A percentile compares a stretch with the other conserved stretches of the same genome.
phyloP scores from a whole-genome alignment of 2,113 vertebrate genomes.

The Erpornis zantholeuca region DNA sequence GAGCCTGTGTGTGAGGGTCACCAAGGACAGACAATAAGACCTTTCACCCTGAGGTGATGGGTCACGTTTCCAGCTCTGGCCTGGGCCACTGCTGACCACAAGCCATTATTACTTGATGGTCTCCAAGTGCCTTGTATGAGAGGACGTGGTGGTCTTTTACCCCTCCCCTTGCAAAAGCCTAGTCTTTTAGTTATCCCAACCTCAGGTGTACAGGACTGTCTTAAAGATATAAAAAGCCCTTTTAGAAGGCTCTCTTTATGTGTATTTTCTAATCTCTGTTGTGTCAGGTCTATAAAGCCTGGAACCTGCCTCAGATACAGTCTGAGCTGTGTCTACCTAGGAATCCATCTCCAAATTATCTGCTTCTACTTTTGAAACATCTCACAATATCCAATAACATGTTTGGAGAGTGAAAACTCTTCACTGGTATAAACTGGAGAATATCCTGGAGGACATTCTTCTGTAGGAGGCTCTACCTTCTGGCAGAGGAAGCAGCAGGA shows the following conservation, averaged over 20 bases:
- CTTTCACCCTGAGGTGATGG: not conserved
- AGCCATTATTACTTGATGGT: not conserved
- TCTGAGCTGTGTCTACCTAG: not conserved
- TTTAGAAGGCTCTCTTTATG: not conserved
- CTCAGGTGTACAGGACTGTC: not conserved
- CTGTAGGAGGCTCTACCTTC: not conserved
- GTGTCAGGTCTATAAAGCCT: not conserved
- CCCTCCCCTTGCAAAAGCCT: not conserved
- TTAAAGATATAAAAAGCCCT: not conserved
- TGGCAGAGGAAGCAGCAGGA: not conserved
- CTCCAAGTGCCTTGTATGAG: not conserved
- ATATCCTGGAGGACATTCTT: not conserved
- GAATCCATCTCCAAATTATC: not conserved
- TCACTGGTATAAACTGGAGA: not conserved
- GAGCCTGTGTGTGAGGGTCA: accelerated
- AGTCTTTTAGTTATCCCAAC: not conserved
- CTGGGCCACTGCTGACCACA: not conserved
- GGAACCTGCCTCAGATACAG: not conserved
- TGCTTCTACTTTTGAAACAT: not conserved
- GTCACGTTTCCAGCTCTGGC: not conserved
- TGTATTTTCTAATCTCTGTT: not conserved
- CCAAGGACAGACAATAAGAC: accelerated
- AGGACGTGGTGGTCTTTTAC: not conserved
- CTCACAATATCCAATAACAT: not conserved
- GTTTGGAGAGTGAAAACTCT: not conserved